These are phyloP conservation scores for Dolichotis patagonum DNA, from an alignment of 2,113 vertebrate species.

Conservation along the genomic window DNA sequence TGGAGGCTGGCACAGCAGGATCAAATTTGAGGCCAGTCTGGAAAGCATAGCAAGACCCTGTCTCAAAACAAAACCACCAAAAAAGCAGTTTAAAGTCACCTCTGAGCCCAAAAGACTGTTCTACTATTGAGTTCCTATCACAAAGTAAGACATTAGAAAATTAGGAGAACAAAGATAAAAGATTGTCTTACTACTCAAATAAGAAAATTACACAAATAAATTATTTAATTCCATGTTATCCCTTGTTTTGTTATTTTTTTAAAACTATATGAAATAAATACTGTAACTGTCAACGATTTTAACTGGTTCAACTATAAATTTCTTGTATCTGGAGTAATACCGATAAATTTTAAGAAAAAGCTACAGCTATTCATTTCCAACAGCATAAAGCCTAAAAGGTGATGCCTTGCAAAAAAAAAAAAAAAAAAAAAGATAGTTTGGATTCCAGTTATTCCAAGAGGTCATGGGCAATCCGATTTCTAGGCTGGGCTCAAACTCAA, in stretches of 20 bases:
- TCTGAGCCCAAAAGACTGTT: slow-evolving; percentile 26
- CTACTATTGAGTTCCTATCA: slow-evolving; percentile 29
- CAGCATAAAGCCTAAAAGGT: not conserved
- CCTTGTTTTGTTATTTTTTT: not conserved
- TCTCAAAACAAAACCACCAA: not conserved
- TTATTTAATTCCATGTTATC: not conserved
- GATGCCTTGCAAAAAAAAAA: not conserved
- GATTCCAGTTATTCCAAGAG: not conserved
- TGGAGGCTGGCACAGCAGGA: no score
- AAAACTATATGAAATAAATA: not conserved
- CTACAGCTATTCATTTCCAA: not conserved
- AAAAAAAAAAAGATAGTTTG: not conserved
- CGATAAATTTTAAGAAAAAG: slow-evolving; percentile 7
- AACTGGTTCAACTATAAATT: slow-evolving; percentile 1
- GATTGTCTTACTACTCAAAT: slow-evolving; percentile 6
- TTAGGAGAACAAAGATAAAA: not conserved
- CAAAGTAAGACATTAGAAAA: slow-evolving; percentile 44
- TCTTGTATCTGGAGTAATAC: not conserved
- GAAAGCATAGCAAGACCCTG: no score
- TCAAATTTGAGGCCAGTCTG: no score
- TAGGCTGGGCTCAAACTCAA: not conserved
- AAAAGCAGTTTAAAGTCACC: not conserved
- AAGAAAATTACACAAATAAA: slow-evolving; percentile 43
- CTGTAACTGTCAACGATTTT: not conserved
- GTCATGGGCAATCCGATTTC: not conserved